Conservation (phyloP, 2,113 vertebrate genomes). For the Malurus cyaneus region DNA sequence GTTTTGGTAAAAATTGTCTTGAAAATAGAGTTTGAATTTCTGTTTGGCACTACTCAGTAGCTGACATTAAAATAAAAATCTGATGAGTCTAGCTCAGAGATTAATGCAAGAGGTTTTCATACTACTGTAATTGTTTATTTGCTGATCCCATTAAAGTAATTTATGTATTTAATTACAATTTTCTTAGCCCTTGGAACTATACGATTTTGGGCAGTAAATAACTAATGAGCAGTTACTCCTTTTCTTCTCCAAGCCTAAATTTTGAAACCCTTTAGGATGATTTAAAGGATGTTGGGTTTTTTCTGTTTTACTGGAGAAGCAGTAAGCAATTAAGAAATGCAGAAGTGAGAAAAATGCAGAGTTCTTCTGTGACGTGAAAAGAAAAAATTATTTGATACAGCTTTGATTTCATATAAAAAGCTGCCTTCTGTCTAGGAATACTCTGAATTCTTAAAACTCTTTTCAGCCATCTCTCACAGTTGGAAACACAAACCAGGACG, state of each 20-base stretch:
- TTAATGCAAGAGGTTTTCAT: neutral
- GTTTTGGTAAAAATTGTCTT: neutral
- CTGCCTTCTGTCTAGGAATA: neutral
- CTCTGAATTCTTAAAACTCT: neutral
- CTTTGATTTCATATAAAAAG: neutral
- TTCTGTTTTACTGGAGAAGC: neutral
- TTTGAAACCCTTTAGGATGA: neutral
- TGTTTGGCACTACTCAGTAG: neutral
- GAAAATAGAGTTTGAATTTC: neutral
- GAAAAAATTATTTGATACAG: neutral
- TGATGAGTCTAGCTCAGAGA: neutral
- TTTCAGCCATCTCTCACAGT: neutral
- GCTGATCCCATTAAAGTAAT: neutral
- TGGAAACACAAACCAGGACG: neutral
- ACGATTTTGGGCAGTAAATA: neutral
- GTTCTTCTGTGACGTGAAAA: neutral
- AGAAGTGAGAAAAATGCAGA: neutral
- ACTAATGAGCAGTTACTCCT: neutral
- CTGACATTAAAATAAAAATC: neutral
- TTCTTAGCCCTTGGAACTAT: neutral
- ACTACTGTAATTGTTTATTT: neutral
- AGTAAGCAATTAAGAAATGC: neutral
- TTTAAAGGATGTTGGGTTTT: neutral
- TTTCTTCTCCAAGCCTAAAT: neutral
- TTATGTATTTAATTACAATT: neutral